Evolutionary conservation across 2,888 invertebrate species (phyloP), one percentile per base, ranked within the genome.

Genomic region (Athalia rosae): DNA sequence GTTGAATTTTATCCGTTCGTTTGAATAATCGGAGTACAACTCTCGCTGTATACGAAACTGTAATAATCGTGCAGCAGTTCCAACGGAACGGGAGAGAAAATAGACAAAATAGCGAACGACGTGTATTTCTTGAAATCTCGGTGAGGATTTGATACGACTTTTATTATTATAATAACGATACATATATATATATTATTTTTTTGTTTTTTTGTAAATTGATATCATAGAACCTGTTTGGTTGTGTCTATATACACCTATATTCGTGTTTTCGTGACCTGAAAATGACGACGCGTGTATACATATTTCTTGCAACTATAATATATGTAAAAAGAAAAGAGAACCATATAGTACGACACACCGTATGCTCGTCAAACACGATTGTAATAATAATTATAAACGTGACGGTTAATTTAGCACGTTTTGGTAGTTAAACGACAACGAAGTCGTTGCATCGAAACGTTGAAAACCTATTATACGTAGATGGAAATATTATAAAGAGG

Each of bases 221-320:
- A 59, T 59, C 6, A 11, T n/a, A 59, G 59, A 11, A 50, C 9
- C 3, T 15, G 8, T 11, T 53, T 53, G 53, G n/a, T n/a, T n/a
- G 53, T 53, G 53, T 4, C 9, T 53, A 53, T 67, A 50, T n/a
- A 62, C 7, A 50, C 28, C 45, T 48, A 41, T 58, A n/a, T n/a
- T 5, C 13, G n/a, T 64, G 13, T 71, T 58, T 71, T 71, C 45
- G 58, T 71, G 71, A 71, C 71, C 71, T 71, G 71, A 45, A 58
- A 71, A 59, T 59, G n/a, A 11, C 59, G 7, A 71, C 71, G 71
- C 41, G 11, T 62, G 41, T 15, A 5, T n/a, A 58, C 13, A n/a
- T 5, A 58, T n/a, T n/a, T n/a, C 4, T 58, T 0, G 11, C 9
- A 3, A 58, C n/a, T 11, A 28, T 28, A 28, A 28, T 28, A 28